These are phyloP conservation scores for Paramisgurnus dabryanus DNA, from an alignment of 2,113 vertebrate genomes.

Conservation along the genomic window DNA sequence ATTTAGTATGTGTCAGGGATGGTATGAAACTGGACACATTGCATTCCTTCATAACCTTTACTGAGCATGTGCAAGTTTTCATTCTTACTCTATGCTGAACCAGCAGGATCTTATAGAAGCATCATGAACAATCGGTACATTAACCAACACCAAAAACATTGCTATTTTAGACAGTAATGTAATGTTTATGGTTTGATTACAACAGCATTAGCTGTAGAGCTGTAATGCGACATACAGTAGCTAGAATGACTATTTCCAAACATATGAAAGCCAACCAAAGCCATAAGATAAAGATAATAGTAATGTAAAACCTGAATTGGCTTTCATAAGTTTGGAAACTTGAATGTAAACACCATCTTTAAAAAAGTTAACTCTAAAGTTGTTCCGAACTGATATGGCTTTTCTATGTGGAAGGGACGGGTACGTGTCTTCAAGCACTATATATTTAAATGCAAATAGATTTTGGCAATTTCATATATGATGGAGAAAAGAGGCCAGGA, in stretches of 20 bases:
- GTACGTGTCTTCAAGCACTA: no score
- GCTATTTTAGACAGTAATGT: neutral
- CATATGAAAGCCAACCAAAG: neutral
- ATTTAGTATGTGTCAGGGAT: neutral
- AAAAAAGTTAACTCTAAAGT: neutral
- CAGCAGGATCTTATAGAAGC: neutral
- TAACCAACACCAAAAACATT: neutral
- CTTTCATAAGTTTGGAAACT: slow-evolving; percentile 8
- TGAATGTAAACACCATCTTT: neutral
- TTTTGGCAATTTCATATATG: no score
- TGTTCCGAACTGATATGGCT: neutral
- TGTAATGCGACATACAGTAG: neutral
- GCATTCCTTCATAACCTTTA: neutral
- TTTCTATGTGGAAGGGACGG: no score
- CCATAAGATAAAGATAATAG: neutral
- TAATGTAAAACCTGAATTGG: neutral
- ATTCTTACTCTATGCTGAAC: neutral
- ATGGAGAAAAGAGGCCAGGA: no score
- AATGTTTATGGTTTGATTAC: no score
- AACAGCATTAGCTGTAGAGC: no score
- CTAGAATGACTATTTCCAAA: slow-evolving; percentile 5
- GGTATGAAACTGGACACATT: neutral
- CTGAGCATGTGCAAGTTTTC: slow-evolving; percentile 14
- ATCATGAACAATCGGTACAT: neutral
- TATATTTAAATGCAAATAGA: no score